These are phyloP conservation scores for Crocallis elinguaria DNA, from an alignment of 2,888 invertebrate species.

Conservation along the genomic window DNA sequence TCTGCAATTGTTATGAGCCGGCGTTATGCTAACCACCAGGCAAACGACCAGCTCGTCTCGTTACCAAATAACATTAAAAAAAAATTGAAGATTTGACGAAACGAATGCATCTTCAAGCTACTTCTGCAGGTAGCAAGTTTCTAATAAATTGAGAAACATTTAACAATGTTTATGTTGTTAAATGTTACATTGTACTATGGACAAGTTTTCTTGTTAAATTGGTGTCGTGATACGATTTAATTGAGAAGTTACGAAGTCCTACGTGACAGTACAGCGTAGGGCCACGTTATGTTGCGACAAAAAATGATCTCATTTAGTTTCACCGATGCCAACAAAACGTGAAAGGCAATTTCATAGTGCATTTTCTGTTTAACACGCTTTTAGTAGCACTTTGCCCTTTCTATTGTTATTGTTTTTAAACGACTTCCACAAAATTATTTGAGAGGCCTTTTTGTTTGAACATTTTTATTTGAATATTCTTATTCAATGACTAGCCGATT, in stretches of 20 bases:
- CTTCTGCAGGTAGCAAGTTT: neutral
- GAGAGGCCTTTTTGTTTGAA: neutral
- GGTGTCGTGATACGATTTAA: slow-evolving; percentile 42
- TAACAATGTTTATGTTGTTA: slow-evolving; percentile 32
- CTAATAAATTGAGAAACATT: slow-evolving; percentile 18
- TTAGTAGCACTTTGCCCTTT: slow-evolving; percentile 74
- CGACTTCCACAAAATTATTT: slow-evolving; percentile 16
- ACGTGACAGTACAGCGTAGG: slow-evolving; percentile 61
- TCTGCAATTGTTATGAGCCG: no score
- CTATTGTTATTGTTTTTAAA: slow-evolving; percentile 67
- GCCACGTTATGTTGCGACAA: slow-evolving; percentile 58
- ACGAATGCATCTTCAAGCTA: neutral
- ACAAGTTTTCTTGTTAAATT: slow-evolving; percentile 35
- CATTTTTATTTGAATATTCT: slow-evolving; percentile 8
- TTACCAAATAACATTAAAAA: no score
- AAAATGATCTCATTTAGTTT: slow-evolving; percentile 78
- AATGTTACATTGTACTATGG: slow-evolving; percentile 21
- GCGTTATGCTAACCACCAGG: no score
- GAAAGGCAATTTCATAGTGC: slow-evolving; percentile 82
- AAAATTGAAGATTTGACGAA: neutral
- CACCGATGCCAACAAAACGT: slow-evolving; percentile 75
- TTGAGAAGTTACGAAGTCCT: slow-evolving; percentile 57
- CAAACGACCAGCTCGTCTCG: no score
- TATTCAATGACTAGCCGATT: slow-evolving; percentile 39
- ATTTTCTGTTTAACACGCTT: slow-evolving; percentile 78